These are phyloP conservation scores for Xestia ashworthii DNA, from an alignment of 2,888 invertebrate species.

Conservation along the genomic window DNA sequence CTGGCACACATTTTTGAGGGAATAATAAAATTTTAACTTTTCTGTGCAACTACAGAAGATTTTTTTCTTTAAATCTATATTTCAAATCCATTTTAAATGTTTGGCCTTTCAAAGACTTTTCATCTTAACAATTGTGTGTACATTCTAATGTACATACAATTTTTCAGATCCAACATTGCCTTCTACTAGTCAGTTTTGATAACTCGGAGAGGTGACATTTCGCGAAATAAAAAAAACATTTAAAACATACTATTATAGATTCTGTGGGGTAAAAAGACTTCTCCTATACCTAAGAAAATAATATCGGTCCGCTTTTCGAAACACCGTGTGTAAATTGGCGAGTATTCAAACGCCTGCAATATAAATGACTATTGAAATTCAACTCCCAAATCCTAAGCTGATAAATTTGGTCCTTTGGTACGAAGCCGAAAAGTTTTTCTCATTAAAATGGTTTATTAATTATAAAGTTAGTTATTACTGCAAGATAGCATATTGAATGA, in stretches of 20 bases:
- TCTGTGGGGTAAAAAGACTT: not conserved
- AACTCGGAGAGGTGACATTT: not conserved
- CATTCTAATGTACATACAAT: not conserved
- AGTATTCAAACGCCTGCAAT: not conserved
- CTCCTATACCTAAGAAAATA: not conserved
- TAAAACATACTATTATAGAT: not conserved
- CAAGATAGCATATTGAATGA: conserved; percentile 30
- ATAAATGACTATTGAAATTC: conserved; percentile 6
- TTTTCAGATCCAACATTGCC: not conserved
- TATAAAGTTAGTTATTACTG: conserved; percentile 50
- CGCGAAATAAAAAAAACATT: not conserved
- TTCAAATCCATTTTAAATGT: not conserved
- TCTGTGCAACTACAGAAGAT: not conserved
- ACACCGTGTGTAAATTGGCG: not conserved
- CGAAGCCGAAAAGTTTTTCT: conserved; percentile 34
- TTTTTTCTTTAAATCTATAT: not conserved
- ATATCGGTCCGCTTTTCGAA: not conserved
- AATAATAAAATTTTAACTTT: not conserved
- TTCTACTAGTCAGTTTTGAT: not conserved
- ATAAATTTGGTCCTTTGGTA: conserved; percentile 13
- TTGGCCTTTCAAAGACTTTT: no score
- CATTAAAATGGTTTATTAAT: conserved; percentile 49
- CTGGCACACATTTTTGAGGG: not conserved
- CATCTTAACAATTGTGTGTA: no score
- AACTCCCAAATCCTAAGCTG: conserved; percentile 7